Percentiles rank a stretch among this genome's conserved stretches.
phyloP scores from a whole-genome alignment of 1,140 invertebrate species.

The Drosophila funebris region DNA sequence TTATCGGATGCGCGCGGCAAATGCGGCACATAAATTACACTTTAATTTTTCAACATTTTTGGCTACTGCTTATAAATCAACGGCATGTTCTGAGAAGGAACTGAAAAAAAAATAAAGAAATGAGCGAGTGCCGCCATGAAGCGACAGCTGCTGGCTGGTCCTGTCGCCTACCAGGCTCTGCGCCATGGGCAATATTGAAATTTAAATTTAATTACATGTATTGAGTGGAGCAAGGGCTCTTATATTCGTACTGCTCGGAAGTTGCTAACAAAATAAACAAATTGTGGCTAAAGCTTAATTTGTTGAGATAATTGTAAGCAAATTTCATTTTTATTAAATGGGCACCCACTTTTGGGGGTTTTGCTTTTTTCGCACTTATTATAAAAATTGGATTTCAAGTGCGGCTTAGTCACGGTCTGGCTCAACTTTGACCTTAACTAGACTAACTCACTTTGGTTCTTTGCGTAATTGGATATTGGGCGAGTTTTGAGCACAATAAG shows the following conservation, averaged over 20 bases:
- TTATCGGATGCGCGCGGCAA: constrained; percentile 38
- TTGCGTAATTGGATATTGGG: constrained; percentile 75
- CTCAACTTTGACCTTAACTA: constrained; percentile 63
- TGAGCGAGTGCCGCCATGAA: constrained; percentile 45
- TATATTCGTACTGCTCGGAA: constrained; percentile 28
- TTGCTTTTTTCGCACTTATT: constrained; percentile 57
- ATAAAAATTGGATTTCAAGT: constrained; percentile 80
- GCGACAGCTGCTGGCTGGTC: constrained; percentile 39
- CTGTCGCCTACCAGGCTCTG: not conserved
- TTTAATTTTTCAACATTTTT: constrained; percentile 82
- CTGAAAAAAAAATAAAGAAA: constrained; percentile 32
- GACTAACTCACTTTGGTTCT: constrained; percentile 55
- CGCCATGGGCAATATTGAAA: constrained; percentile 77
- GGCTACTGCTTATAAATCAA: constrained; percentile 80
- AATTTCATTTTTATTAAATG: constrained; percentile 82
- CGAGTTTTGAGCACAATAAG: constrained; percentile 52
- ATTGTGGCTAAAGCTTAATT: constrained; percentile 74
- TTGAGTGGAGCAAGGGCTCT: constrained; percentile 56
- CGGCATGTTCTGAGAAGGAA: constrained; percentile 34
- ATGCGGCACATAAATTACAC: constrained; percentile 75
- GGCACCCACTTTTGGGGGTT: constrained; percentile 51
- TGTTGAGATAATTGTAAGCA: constrained; percentile 78
- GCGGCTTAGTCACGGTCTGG: constrained; percentile 25
- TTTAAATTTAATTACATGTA: constrained; percentile 80
- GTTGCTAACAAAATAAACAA: constrained; percentile 62